Evolutionary conservation across 2,113 vertebrate genomes (phyloP).

Genomic region (Neoarius graeffei): DNA sequence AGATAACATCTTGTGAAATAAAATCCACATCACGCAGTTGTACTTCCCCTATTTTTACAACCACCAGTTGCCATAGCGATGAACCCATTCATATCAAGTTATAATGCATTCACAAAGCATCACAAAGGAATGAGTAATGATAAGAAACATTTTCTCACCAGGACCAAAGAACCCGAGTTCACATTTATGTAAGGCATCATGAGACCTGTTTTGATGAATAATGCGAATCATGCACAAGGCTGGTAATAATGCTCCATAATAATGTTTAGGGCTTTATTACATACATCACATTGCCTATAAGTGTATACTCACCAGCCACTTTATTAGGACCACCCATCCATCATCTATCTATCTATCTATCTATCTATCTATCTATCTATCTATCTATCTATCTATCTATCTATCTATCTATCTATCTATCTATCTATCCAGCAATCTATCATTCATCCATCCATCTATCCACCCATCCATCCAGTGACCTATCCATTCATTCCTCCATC

Average conservation of each 20-base stretch:
- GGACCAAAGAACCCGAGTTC: not conserved
- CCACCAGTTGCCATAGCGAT: not conserved
- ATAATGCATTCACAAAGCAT: not conserved
- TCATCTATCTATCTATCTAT: no score
- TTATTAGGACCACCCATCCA: no score
- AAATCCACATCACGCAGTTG: not conserved
- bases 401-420: no score
- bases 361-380: no score
- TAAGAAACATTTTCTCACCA: not conserved
- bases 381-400: no score
- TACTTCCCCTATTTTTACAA: not conserved
- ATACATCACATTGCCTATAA: no score
- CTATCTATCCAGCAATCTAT: no score
- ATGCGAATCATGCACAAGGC: not conserved
- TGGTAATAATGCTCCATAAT: not conserved
- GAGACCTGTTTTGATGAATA: not conserved
- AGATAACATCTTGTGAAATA: not conserved
- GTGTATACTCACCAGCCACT: no score
- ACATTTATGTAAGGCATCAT: not conserved
- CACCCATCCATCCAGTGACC: no score
- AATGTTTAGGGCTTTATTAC: no score
- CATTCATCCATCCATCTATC: no score
- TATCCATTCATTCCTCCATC: fast-evolving
- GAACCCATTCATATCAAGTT: not conserved
- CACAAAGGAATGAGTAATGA: not conserved